Base-by-base conservation (phyloP, 2,797 vertebrate species). In the Nasua narica region DNA sequence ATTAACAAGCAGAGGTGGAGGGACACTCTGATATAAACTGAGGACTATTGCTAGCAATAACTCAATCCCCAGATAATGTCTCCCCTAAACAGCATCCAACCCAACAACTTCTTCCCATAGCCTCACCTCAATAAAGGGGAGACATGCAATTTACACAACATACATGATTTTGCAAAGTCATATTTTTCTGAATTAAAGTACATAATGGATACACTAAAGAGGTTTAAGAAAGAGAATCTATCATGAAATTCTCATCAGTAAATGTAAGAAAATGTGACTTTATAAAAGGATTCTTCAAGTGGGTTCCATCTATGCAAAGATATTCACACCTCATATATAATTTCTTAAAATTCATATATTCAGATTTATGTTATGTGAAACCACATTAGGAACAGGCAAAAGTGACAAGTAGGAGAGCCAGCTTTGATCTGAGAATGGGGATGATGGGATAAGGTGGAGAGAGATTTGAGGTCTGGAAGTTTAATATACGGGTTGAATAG, bases 271-370 rank as follows among this genome's bases (percentile, higher is more conserved):
- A 90, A 88, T 56, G 16, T 84, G 62, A 89, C 50, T 95, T 96
- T 95, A 91, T 84, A 85, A 94, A 95, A 95, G 32, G 72, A 92
- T 29, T 91, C 56, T 96, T 96, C 87, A 94, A 94, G 54, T 79
- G 37, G 74, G 58, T 96, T 94, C 65, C 50, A 82, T 89, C 94
- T 91, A 87, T 77, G 89, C 29, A 91, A 95, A 88, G 87, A 96
- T 62, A 90, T 87, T 97, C 95, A 92, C 65, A 76, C 93, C 40
- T 90, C 90, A 90, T 87, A 87, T 72, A 86, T 93, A 70, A 97
- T 93, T 95, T 97, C 84, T 96, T 95, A 77, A 93, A 90, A 96
- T 95, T 90, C 76, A 78, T 81, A 46, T 78, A 93, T 96, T 96
- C 60, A 90, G 37, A 85, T 93, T 96, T 91, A 92, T 58, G 58